A percentile compares a stretch with the other conserved stretches of the same genome.
These are phyloP conservation scores for Thereva nobilitata DNA, from an alignment of 2,888 invertebrate species.

Conservation along the genomic window DNA sequence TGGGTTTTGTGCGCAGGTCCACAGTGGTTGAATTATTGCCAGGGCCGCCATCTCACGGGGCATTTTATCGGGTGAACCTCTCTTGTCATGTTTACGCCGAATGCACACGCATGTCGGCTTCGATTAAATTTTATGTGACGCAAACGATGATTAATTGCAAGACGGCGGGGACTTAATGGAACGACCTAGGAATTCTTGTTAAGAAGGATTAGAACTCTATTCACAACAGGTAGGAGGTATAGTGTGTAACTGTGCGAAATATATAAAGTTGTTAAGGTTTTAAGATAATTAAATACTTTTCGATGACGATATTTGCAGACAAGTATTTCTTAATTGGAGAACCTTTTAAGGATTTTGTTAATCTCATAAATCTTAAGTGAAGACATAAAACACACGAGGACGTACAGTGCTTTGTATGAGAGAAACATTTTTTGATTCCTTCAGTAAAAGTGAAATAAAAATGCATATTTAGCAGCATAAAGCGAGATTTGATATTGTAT, in stretches of 20 bases:
- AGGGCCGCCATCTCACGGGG: slow-evolving; percentile 22
- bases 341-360: too few species aligned
- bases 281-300: slow-evolving; percentile 9
- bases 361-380: too few species aligned
- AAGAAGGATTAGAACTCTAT: neutral
- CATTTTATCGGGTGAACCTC: slow-evolving; percentile 38
- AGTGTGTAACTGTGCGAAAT: neutral
- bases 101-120: slow-evolving; percentile 43
- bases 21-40: slow-evolving; percentile 26
- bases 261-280: neutral
- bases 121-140: slow-evolving; percentile 42
- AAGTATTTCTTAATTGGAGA: too few species aligned
- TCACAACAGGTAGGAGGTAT: slow-evolving; percentile 24
- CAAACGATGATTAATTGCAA: slow-evolving; percentile 43
- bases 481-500: too few species aligned
- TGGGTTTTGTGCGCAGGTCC: slow-evolving; percentile 12
- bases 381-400: too few species aligned
- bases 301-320: neutral
- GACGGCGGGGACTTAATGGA: slow-evolving; percentile 5
- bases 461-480: too few species aligned
- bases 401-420: too few species aligned
- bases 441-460: too few species aligned
- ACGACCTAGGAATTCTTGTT: too few species aligned
- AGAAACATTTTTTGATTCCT: too few species aligned
- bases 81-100: slow-evolving; percentile 43